Evolutionary conservation across 2,797 vertebrate species (phyloP).

Genomic region (Odontamblyopus lacepedii): DNA sequence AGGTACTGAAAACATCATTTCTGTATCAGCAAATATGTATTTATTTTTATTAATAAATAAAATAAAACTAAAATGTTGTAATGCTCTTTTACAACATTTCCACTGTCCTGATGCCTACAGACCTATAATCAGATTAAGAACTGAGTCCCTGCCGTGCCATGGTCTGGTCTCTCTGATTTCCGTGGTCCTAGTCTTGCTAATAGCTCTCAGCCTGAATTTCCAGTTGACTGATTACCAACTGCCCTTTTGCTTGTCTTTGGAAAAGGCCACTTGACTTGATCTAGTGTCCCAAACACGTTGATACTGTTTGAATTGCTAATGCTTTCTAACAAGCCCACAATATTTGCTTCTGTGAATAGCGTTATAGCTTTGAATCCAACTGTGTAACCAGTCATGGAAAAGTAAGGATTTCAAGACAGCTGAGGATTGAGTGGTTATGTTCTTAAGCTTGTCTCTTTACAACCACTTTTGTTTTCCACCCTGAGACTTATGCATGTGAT

Average conservation of each 20-base stretch:
- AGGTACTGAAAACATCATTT: slow-evolving; percentile 33
- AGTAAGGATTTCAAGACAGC: slow-evolving; percentile 40
- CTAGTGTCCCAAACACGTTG: slow-evolving; percentile 46
- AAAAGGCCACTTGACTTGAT: slow-evolving; percentile 57
- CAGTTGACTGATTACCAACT: slow-evolving; percentile 53
- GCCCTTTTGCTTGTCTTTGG: slow-evolving; percentile 38
- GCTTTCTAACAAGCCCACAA: slow-evolving; percentile 26
- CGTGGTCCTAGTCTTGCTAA: slow-evolving; percentile 48
- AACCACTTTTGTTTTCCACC: slow-evolving; percentile 30
- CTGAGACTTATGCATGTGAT: slow-evolving; percentile 32
- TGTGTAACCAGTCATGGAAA: slow-evolving; percentile 62
- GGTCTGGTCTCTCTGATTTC: slow-evolving; percentile 57
- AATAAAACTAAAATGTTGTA: slow-evolving; percentile 11
- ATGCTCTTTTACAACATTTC: slow-evolving; percentile 13
- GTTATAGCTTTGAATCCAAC: slow-evolving; percentile 49
- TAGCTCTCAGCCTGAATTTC: slow-evolving; percentile 51
- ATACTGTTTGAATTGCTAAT: slow-evolving; percentile 54
- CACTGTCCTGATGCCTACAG: slow-evolving; percentile 34
- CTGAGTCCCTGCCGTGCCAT: slow-evolving; percentile 38
- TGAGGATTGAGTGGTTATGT: slow-evolving; percentile 2
- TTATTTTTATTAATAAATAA: background rate
- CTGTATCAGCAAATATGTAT: slow-evolving; percentile 29
- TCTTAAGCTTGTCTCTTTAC: slow-evolving; percentile 13
- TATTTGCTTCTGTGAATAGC: slow-evolving; percentile 30
- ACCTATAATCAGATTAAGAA: slow-evolving; percentile 68